Percentiles rank a stretch among this genome's conserved stretches.
These are phyloP conservation scores for Baronia brevicornis DNA, from an alignment of 2,888 invertebrate species.

Conservation along the genomic window DNA sequence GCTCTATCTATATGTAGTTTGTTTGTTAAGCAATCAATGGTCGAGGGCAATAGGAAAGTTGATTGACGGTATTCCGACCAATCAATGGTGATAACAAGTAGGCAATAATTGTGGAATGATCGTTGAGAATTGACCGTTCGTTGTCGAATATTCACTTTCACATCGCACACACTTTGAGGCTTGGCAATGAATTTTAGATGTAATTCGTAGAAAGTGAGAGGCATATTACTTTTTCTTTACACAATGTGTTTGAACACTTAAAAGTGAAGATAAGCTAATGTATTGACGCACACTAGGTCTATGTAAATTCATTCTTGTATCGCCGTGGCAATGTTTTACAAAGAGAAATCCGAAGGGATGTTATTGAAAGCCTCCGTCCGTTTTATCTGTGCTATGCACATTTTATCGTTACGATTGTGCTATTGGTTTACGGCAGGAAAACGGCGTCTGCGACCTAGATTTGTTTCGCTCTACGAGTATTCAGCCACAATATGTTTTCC, in stretches of 20 bases:
- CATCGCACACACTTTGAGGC: slow-evolving; percentile 38
- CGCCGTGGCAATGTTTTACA: slow-evolving; percentile 10
- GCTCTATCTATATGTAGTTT: slow-evolving; percentile 15
- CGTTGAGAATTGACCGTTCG: slow-evolving; percentile 34
- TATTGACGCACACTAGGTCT: slow-evolving; percentile 1
- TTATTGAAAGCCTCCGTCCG: slow-evolving; percentile 17
- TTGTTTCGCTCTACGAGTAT: slow-evolving; percentile 19
- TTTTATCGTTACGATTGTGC: slow-evolving; percentile 18
- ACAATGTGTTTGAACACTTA: slow-evolving; percentile 41
- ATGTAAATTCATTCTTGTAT: too few relatives aligned
- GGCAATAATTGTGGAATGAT: slow-evolving; percentile 34
- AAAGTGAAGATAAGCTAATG: slow-evolving; percentile 15
- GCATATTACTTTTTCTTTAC: slow-evolving; percentile 61
- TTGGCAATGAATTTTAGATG: slow-evolving; percentile 45
- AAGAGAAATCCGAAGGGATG: slow-evolving; percentile 13
- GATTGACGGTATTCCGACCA: slow-evolving; percentile 35
- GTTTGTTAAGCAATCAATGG: slow-evolving; percentile 7
- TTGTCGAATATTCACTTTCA: slow-evolving; percentile 58
- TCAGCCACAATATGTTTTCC: slow-evolving; percentile 23
- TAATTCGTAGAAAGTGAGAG: slow-evolving; percentile 65
- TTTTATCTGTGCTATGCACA: slow-evolving; percentile 13
- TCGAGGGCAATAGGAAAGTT: slow-evolving; percentile 38
- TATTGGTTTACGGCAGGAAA: slow-evolving; percentile 23
- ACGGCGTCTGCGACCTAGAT: slow-evolving; percentile 22
- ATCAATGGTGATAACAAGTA: slow-evolving; percentile 36